Evolutionary conservation across 1,140 invertebrate genomes (phyloP).

Genomic region (Ostrea denselamellosa): DNA sequence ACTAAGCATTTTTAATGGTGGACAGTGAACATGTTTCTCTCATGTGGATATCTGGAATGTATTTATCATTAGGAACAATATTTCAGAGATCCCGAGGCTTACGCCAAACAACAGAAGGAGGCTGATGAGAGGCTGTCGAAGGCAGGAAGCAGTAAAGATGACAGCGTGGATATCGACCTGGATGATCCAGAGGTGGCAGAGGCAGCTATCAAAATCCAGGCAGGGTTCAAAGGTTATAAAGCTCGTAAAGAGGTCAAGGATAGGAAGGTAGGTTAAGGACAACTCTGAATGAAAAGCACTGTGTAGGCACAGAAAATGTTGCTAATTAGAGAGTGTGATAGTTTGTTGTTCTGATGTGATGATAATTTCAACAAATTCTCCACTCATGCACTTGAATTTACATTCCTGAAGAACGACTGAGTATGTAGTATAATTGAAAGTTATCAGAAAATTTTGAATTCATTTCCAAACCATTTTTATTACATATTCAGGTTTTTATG

Average conservation of each 20-base stretch:
- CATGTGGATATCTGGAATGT: too few species aligned
- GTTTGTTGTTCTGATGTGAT: not conserved
- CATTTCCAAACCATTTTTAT: not conserved
- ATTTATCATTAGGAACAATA: too few species aligned
- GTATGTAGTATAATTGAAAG: not conserved
- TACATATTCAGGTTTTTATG: constrained; percentile 7
- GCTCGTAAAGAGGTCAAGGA: constrained; percentile 83
- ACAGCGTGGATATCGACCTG: constrained; percentile 52
- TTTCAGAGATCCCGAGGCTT: constrained; percentile 40
- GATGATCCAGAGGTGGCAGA: constrained; percentile 74
- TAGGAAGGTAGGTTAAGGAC: constrained; percentile 27
- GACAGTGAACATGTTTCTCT: too few species aligned
- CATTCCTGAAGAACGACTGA: not conserved
- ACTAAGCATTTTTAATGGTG: too few species aligned
- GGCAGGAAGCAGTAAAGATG: constrained; percentile 26
- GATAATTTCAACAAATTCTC: not conserved
- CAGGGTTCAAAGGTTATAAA: constrained; percentile 86
- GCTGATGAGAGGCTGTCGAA: constrained; percentile 19
- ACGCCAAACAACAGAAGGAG: constrained; percentile 11
- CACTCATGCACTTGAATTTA: not conserved
- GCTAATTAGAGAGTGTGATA: constrained; percentile 6
- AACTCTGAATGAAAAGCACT: not conserved
- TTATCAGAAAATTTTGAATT: not conserved
- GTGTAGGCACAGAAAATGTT: not conserved
- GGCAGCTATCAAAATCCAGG: constrained; percentile 84